Evolutionary conservation across 2,113 vertebrate genomes (phyloP), one percentile per base, ranked within the genome.

Genomic region (Centropristis striata): DNA sequence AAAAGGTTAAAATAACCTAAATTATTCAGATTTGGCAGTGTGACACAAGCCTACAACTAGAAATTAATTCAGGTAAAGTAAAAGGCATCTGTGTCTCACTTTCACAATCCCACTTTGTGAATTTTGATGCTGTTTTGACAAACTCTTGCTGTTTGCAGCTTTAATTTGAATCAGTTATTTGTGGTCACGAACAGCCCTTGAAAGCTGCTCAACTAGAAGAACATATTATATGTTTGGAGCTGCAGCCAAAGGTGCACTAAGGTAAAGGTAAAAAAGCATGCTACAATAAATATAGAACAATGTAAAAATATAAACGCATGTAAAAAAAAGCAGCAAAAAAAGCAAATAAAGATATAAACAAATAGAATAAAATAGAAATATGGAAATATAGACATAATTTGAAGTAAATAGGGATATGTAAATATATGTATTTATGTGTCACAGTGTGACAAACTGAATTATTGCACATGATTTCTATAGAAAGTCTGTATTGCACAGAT

Each of bases 121-220:
- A 57, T 36, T 12, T 36, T 47, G 4, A 46, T 59, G 44, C 49
- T 27, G 50, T 77, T 68, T 47, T 44, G 6, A 37, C 6, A 18
- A 0, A 32, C 57, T 57, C 66, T 47, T 64, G 18, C 42, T 27
- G 49, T 63, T 49, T 51, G 53, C 5, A 75, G 59, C 66, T 78
- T 75, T 71, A 51, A 63, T 78, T 67, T 7, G 3, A 60, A 80
- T 84, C 36, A 75, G 27, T 80, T 73, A 73, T 73, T 80, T 69
- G 53, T 75, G 4, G 32, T 58, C 55, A n/a, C 46, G 49, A 80
- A 80, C 61, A 28, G 44, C 27, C 18, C 50, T 66, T 51, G 3
- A 61, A 15, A 47, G 37, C 50, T 14, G 58, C 58, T 64, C 36
- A 36, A 32, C 1, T 32, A 13, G 44, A 28, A 51, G 58, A 61